Percentiles rank a stretch among this genome's conserved stretches.
Conservation (phyloP, 2,888 invertebrate genomes). For the Sinotaia quadrata region DNA sequence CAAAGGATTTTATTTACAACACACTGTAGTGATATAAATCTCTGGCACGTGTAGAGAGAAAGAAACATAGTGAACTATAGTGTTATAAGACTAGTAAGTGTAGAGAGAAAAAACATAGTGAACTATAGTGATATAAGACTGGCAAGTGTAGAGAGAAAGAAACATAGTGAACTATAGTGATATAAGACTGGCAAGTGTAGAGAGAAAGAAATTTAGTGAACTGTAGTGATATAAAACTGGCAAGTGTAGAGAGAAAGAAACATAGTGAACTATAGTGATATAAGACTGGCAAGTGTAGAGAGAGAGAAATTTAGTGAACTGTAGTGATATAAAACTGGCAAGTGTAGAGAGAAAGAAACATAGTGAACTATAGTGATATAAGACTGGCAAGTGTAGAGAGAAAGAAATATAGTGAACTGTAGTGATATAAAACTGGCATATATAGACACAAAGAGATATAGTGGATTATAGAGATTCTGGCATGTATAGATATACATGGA, state of each 20-base stretch:
- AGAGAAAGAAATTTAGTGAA: neutral
- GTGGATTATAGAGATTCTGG: neutral
- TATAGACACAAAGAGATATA: too few species aligned
- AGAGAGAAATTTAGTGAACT: too few species aligned
- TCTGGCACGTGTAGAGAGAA: too few species aligned
- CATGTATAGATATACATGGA: neutral
- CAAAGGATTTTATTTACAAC: too few species aligned
- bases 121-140: too few species aligned
- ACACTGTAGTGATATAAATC: too few species aligned
- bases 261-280: neutral
- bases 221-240: neutral
- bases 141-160: neutral
- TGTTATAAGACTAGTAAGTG: neutral
- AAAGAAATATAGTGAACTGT: neutral
- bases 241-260: neutral
- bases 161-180: neutral
- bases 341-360: neutral
- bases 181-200: neutral
- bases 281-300: constrained; percentile 1
- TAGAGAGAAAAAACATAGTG: neutral
- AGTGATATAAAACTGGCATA: too few species aligned
- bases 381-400: neutral
- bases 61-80: neutral
- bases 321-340: too few species aligned
- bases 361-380: neutral